Base-by-base conservation (phyloP, 2,113 vertebrate genomes). In the Oxygymnocypris stewartii region DNA sequence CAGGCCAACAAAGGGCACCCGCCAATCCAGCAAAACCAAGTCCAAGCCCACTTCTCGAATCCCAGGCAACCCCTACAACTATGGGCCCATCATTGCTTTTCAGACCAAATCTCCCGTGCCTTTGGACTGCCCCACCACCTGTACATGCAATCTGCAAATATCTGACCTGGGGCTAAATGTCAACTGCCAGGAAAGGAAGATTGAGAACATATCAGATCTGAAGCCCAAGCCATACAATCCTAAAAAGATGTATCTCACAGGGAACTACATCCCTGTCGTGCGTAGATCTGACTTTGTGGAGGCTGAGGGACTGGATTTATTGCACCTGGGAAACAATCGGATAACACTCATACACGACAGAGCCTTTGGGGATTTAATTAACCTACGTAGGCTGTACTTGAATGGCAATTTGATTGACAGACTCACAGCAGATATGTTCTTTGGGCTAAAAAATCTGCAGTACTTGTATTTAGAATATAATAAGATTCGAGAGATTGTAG, bases 81-180 rank as follows among this genome's bases (percentile, higher is more conserved):
- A 98, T 18, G 97, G 97, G 88, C 97, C 98, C 91, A 99, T 98
- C 89, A 98, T 99, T 90, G 97, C 97, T 93, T 98, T 99, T 93
- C 98, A 99, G 96, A 99, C 98, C 95, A 99, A 99, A 96, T 98
- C 98, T 92, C 98, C 98, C 87, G 98, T 99, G 97, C 98, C 98
- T 98, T 98, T 99, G 97, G 98, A 99, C 94, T 99, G 98, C 84
- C 98, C 98, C 89, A 96, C 96, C 51, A 96, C 96, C 92, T 99
- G 98, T 93, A 97, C 97, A 9, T 99, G 98, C 91, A 99, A 99
- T 92, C 94, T 99, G 92, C 98, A 99, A 92, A 99, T 99, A 91
- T 98, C 98, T 20, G 98, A 99, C 91, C 96, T 99, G 89, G 98
- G 98, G 88, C 96, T 99, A 88, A 99, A 99, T 2, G 98, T 99